phyloP scores from a whole-genome alignment of 35 echinoderm and acorn worm genomes.

The Ophioderma brevispina region DNA sequence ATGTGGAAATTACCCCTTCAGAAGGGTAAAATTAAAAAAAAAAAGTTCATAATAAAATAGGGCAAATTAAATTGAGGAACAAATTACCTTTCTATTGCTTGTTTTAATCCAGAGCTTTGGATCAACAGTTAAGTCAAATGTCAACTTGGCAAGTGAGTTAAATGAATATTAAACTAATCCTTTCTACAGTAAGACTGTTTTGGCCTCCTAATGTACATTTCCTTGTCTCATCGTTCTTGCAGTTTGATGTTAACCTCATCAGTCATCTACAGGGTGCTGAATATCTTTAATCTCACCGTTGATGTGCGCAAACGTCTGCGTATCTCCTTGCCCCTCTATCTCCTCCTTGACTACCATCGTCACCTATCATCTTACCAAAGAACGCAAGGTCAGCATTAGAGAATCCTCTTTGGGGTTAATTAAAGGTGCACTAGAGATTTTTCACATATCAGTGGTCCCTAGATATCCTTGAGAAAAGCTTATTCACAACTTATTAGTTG shows the following conservation, averaged over 20 bases:
- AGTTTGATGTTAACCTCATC: constrained; percentile 99
- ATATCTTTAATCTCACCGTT: constrained; percentile 91
- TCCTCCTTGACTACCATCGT: constrained; percentile 86
- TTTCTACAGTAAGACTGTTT: background rate
- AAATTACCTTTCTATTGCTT: too few species aligned
- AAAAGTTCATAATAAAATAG: too few species aligned
- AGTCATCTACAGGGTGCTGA: constrained; percentile 85
- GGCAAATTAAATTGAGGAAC: too few species aligned
- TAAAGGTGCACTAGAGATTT: too few species aligned
- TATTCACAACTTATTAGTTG: too few species aligned
- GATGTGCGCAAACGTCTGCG: constrained; percentile 98
- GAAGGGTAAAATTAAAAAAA: too few species aligned
- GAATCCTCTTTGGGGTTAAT: too few species aligned
- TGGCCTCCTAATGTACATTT: background rate
- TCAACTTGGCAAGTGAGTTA: background rate
- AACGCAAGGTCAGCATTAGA: constrained; percentile 77
- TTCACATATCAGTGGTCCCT: too few species aligned
- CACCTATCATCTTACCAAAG: constrained; percentile 95
- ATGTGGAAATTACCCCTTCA: too few species aligned
- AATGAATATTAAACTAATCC: background rate
- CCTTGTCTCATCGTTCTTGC: background rate
- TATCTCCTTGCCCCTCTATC: constrained; percentile 90
- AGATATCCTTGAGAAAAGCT: too few species aligned
- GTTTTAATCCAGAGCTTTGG: background rate
- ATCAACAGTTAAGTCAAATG: background rate